A percentile compares a stretch with the other conserved stretches of the same genome.
These are phyloP conservation scores for Palythoa grandis DNA, from an alignment of 92 coral and sea anemone species.

Conservation along the genomic window DNA sequence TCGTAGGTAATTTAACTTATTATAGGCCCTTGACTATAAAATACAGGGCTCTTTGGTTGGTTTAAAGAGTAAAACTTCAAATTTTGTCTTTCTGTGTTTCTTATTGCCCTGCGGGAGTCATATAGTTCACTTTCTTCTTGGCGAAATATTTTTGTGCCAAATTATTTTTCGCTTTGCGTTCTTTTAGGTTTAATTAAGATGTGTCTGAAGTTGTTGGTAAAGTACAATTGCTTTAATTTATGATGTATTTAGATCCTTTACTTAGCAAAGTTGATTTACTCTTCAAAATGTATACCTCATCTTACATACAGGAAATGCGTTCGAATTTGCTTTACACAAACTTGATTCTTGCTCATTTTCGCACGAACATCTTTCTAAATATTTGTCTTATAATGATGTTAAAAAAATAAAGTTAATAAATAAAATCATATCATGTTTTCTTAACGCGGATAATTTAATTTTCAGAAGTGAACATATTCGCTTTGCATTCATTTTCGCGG, in stretches of 20 bases:
- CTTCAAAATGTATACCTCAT: background rate
- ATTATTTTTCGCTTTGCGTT: background rate
- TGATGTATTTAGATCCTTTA: background rate
- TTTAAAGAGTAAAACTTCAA: background rate
- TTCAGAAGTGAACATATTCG: background rate
- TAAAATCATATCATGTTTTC: conserved; percentile 11
- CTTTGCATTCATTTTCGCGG: conserved; percentile 20
- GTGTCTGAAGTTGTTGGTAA: background rate
- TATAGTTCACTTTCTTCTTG: background rate
- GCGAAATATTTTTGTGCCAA: background rate
- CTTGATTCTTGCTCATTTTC: background rate
- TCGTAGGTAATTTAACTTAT: background rate
- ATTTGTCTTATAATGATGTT: conserved; percentile 1
- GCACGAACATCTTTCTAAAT: conserved; percentile 18
- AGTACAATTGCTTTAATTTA: background rate
- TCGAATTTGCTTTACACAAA: background rate
- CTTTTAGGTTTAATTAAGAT: background rate
- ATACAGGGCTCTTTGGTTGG: background rate
- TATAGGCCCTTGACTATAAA: background rate
- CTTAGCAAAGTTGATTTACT: background rate
- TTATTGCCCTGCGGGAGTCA: conserved; percentile 14
- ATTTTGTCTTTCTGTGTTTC: background rate
- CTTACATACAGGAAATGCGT: conserved; percentile 1
- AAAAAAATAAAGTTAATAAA: conserved; percentile 37
- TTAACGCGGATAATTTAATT: conserved; percentile 18